These are phyloP conservation scores for Leptocoma aspasia DNA, from an alignment of 2,113 vertebrate genomes.

Conservation along the genomic window DNA sequence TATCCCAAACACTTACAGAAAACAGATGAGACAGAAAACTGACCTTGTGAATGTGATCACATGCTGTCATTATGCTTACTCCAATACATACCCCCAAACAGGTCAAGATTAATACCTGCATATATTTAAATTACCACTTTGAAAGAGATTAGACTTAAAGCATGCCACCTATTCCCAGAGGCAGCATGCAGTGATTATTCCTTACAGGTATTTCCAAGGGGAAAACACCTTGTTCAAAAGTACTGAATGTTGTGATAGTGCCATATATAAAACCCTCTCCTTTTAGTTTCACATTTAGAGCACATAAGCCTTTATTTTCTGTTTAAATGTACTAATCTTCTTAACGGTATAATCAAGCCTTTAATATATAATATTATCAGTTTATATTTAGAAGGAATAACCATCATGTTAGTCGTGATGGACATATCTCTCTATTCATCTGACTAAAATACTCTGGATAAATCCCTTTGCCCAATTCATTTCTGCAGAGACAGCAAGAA, in stretches of 20 bases:
- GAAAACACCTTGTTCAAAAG: conserved; percentile 14
- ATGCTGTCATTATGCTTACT: background rate
- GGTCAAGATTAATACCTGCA: background rate
- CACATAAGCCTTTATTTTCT: conserved; percentile 44
- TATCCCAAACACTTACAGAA: background rate
- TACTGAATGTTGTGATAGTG: background rate
- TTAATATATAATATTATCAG: conserved; percentile 53
- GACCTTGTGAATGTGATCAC: background rate
- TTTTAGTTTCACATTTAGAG: conserved; percentile 35
- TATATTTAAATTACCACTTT: background rate
- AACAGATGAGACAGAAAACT: background rate
- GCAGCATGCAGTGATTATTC: background rate
- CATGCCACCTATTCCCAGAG: background rate
- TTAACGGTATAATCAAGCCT: conserved; percentile 51
- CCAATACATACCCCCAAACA: background rate
- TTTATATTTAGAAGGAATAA: conserved; percentile 66
- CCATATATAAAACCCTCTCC: background rate
- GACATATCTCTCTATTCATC: conserved; percentile 61
- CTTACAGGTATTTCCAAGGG: background rate
- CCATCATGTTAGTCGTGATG: conserved; percentile 9
- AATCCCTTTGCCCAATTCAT: conserved; percentile 49
- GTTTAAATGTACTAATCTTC: conserved; percentile 60
- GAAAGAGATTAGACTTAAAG: background rate
- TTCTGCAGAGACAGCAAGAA: conserved; percentile 39
- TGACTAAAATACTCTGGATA: conserved; percentile 51